A percentile compares a stretch with the other conserved stretches of the same genome.
These are phyloP conservation scores for Lordiphosa clarofinis DNA, from an alignment of 1,140 invertebrate species.

Conservation along the genomic window DNA sequence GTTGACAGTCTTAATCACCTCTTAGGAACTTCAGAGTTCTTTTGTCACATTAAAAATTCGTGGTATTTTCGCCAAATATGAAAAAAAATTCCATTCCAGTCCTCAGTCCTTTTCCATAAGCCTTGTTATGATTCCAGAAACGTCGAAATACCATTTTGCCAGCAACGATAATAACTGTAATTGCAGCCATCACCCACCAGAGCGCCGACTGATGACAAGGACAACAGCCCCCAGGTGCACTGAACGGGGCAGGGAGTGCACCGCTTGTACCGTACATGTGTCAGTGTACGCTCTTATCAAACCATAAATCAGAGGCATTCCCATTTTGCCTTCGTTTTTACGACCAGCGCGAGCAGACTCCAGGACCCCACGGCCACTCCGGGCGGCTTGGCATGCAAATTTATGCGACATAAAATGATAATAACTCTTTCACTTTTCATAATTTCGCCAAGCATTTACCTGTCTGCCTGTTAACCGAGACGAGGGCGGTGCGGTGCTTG, in stretches of 20 bases:
- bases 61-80: no score
- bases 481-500: background rate
- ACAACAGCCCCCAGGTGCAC: conserved; percentile 12
- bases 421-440: conserved; percentile 62
- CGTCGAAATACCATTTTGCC: conserved; percentile 1
- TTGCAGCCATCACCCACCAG: conserved; percentile 4
- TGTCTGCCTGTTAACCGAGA: conserved; percentile 33
- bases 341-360: conserved; percentile 8
- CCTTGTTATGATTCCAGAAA: background rate
- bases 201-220: background rate
- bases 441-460: conserved; percentile 54
- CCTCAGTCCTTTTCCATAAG: background rate
- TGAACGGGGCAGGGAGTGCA: conserved; percentile 7
- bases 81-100: no score
- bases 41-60: no score
- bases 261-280: conserved; percentile 1
- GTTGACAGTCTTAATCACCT: no score
- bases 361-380: conserved; percentile 17
- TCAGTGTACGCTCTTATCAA: conserved; percentile 8
- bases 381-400: conserved; percentile 42
- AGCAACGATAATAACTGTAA: conserved; percentile 15
- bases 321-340: conserved; percentile 8
- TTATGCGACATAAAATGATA: conserved; percentile 62
- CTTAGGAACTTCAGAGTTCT: no score
- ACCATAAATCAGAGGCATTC: conserved; percentile 10